phyloP scores from a whole-genome alignment of 2,113 vertebrate genomes.

The Leucopsar rothschildi region DNA sequence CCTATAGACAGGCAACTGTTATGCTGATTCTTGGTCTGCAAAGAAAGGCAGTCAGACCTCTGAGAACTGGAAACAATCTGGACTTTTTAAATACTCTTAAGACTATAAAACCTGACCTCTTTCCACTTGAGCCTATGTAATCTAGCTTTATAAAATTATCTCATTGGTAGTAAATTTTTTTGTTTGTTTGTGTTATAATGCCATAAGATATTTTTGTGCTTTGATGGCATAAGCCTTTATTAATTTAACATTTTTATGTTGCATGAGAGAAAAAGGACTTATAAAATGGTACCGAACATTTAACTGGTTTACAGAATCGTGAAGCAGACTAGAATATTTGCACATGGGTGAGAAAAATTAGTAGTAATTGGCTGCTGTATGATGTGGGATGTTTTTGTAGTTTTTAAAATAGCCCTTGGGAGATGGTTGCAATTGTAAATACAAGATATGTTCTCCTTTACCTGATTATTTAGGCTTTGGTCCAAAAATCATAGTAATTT shows the following conservation, averaged over 20 bases:
- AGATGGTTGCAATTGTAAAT: neutral
- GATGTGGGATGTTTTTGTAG: neutral
- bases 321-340: neutral
- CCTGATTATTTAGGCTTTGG: slow-evolving; percentile 14
- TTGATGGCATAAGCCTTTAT: neutral
- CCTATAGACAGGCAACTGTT: neutral
- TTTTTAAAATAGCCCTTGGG: slow-evolving; percentile 1
- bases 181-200: neutral
- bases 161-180: neutral
- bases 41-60: neutral
- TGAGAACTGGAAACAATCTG: slow-evolving; percentile 9
- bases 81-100: neutral
- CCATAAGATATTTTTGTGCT: neutral
- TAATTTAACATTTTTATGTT: neutral
- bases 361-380: neutral
- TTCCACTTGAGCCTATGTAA: neutral
- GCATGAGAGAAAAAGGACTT: neutral
- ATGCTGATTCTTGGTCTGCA: neutral
- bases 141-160: neutral
- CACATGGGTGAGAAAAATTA: neutral
- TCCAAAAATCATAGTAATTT: slow-evolving; percentile 10
- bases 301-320: neutral
- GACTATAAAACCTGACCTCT: neutral
- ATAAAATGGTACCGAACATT: neutral
- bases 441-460: neutral